A percentile compares a stretch with the other conserved stretches of the same genome.
These are phyloP conservation scores for Coluber constrictor DNA, from an alignment of 2,797 vertebrate species.

Conservation along the genomic window DNA sequence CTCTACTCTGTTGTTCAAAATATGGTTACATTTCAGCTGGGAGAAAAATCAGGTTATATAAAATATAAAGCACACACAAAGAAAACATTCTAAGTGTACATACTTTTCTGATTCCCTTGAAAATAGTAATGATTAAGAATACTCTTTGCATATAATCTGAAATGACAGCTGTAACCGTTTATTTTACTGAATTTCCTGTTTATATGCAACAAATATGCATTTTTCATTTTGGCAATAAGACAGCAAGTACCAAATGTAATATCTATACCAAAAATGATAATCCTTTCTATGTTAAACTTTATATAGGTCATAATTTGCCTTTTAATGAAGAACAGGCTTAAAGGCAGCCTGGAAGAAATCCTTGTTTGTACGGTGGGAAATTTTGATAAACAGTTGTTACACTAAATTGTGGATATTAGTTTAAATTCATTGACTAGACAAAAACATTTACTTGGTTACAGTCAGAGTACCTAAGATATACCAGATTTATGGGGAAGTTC, in stretches of 20 bases:
- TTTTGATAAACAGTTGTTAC: background rate
- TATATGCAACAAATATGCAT: conserved; percentile 2
- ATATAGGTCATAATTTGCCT: background rate
- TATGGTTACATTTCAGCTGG: background rate
- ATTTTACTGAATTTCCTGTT: conserved; percentile 26
- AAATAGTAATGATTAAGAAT: conserved; percentile 10
- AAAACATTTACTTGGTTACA: background rate
- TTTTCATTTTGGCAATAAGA: background rate
- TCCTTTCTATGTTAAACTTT: background rate
- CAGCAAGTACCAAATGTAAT: background rate
- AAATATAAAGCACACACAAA: background rate
- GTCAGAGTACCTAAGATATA: too few species aligned
- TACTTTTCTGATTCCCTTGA: background rate
- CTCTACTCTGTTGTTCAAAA: background rate
- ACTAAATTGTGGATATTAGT: background rate
- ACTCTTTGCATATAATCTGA: background rate
- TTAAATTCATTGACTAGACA: background rate
- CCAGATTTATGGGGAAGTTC: background rate
- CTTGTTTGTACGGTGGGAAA: background rate
- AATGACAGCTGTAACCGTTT: background rate
- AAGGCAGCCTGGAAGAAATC: background rate
- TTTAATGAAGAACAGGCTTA: background rate
- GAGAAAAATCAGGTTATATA: background rate
- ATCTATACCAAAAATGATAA: background rate
- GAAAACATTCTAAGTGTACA: background rate